phyloP scores from a whole-genome alignment of 2,797 vertebrate species.

The Amniataba percoides region DNA sequence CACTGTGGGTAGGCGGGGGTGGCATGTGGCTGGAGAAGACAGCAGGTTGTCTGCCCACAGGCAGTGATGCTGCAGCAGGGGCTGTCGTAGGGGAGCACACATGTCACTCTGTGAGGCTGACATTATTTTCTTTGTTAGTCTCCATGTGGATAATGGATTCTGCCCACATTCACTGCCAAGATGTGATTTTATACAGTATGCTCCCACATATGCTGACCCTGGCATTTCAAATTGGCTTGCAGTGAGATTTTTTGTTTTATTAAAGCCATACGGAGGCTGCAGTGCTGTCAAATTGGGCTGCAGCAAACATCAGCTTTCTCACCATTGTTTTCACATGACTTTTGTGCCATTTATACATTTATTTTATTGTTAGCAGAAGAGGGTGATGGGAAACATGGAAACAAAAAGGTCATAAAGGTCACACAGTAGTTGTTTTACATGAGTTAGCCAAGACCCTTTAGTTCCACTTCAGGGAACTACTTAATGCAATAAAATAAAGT shows the following conservation, averaged over 20 bases:
- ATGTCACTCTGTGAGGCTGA: slow-evolving; percentile 66
- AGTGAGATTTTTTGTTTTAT: slow-evolving; percentile 39
- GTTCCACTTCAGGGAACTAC: not conserved
- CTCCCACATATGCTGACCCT: slow-evolving; percentile 71
- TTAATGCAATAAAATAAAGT: not conserved
- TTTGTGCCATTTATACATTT: not conserved
- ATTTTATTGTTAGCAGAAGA: not conserved
- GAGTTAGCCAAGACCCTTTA: no score
- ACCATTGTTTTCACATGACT: slow-evolving; percentile 4
- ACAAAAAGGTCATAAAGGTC: not conserved
- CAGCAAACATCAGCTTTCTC: slow-evolving; percentile 19
- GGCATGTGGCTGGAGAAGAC: slow-evolving; percentile 69
- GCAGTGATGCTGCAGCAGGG: slow-evolving; percentile 66
- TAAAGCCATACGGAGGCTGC: slow-evolving; percentile 32
- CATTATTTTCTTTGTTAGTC: slow-evolving; percentile 76
- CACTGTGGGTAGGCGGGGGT: slow-evolving; percentile 48
- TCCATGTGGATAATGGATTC: slow-evolving; percentile 64
- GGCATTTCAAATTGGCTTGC: slow-evolving; percentile 43
- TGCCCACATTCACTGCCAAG: slow-evolving; percentile 60
- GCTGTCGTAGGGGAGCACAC: slow-evolving; percentile 60
- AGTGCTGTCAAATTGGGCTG: slow-evolving; percentile 16
- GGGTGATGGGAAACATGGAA: not conserved
- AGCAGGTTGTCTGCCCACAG: slow-evolving; percentile 75
- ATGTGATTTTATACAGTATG: slow-evolving; percentile 72
- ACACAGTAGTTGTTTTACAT: not conserved